These are phyloP conservation scores for Drosophila obscura DNA, from an alignment of 1,140 invertebrate species.

Conservation along the genomic window DNA sequence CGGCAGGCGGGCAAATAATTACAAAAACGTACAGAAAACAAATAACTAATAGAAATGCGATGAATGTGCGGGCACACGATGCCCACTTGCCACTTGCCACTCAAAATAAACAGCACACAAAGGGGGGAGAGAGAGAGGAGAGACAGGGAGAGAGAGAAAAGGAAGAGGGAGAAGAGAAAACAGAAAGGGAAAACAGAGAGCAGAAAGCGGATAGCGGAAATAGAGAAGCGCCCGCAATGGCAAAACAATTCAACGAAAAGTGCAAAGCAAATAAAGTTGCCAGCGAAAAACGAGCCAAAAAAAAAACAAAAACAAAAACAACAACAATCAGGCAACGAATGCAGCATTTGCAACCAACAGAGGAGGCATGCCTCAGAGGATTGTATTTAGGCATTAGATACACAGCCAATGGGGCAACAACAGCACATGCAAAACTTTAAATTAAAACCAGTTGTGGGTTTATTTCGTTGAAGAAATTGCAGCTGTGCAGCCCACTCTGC, in stretches of 20 bases:
- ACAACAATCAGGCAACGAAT: not conserved
- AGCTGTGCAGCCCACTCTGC: too few relatives aligned
- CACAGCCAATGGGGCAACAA: too few relatives aligned
- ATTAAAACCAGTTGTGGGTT: too few relatives aligned
- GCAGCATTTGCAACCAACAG: not conserved
- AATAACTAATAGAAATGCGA: constrained; percentile 77
- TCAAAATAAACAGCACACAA: constrained; percentile 40
- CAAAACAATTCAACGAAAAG: constrained; percentile 57
- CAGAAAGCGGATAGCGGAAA: constrained; percentile 15
- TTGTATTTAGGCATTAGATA: too few relatives aligned
- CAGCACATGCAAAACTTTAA: too few relatives aligned
- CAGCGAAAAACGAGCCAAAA: constrained; percentile 27
- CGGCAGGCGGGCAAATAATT: constrained; percentile 79
- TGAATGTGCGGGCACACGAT: constrained; percentile 26
- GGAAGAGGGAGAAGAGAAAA: constrained; percentile 27
- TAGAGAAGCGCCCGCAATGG: constrained; percentile 31
- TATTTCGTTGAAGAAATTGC: too few relatives aligned
- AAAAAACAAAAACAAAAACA: constrained; percentile 8
- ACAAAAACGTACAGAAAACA: constrained; percentile 80
- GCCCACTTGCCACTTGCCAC: constrained; percentile 22
- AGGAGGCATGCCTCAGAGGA: too few relatives aligned
- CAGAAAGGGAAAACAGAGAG: constrained; percentile 53
- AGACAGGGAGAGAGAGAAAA: constrained; percentile 48
- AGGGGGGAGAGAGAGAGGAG: constrained; percentile 32
- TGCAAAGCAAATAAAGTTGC: constrained; percentile 49